Conservation (phyloP, 37 sponge, comb jelly and placozoan genomes). For the Oscarella lobularis region DNA sequence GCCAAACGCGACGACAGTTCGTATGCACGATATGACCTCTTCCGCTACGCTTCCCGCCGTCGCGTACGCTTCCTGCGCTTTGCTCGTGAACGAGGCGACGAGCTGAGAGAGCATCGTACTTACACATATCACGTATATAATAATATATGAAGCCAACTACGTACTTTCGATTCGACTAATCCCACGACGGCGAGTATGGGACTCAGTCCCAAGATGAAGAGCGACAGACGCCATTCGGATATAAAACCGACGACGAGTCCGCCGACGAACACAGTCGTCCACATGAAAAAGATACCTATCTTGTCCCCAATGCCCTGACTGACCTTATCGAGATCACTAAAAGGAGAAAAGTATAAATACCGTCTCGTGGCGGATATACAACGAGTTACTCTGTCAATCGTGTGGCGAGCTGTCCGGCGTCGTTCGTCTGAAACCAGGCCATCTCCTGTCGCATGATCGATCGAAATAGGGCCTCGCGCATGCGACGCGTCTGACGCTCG, state of each 20-base stretch:
- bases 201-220: neutral
- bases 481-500: neutral
- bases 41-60: too few relatives aligned
- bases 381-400: neutral
- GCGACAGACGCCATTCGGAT: neutral
- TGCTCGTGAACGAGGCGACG: too few relatives aligned
- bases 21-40: too few relatives aligned
- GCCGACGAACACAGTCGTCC: neutral
- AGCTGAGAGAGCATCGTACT: too few relatives aligned
- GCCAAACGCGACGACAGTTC: too few relatives aligned
- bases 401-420: neutral
- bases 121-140: too few relatives aligned
- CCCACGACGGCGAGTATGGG: slow-evolving; percentile 1
- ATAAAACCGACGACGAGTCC: neutral
- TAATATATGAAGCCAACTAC: neutral
- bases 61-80: too few relatives aligned
- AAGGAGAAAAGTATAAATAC: too few relatives aligned
- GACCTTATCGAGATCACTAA: neutral
- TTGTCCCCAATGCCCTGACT: neutral
- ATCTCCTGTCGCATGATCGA: neutral
- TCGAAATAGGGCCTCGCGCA: neutral
- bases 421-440: neutral
- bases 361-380: too few relatives aligned
- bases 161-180: neutral
- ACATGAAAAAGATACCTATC: neutral